Conservation (phyloP, 1,140 invertebrate species). For the Potamilus streckersoni region DNA sequence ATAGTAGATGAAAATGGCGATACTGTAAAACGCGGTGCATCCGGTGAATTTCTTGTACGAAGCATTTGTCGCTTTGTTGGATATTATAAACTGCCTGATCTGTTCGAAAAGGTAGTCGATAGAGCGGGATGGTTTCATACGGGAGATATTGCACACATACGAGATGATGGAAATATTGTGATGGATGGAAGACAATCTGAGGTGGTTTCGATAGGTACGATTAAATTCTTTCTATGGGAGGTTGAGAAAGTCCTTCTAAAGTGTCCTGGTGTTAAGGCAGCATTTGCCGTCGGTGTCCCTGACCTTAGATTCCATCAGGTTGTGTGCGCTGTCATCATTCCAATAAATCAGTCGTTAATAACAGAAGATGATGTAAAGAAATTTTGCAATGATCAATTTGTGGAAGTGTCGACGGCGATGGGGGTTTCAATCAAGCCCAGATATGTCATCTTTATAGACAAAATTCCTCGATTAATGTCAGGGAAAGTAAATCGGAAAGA, state of each 20-base stretch:
- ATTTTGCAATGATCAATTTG: too few species aligned
- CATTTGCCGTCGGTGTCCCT: constrained; percentile 22
- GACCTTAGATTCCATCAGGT: constrained; percentile 9
- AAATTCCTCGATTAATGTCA: too few species aligned
- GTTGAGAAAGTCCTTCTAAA: constrained; percentile 11
- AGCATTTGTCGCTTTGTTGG: constrained; percentile 2
- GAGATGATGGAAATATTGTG: constrained; percentile 8
- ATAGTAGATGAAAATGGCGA: constrained; percentile 18
- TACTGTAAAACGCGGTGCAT: constrained; percentile 1
- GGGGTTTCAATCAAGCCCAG: too few species aligned
- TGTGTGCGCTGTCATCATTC: constrained; percentile 22
- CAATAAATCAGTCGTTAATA: not conserved
- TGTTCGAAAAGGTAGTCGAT: constrained; percentile 17
- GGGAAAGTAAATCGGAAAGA: too few species aligned
- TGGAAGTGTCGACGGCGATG: too few species aligned
- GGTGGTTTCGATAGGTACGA: constrained; percentile 8
- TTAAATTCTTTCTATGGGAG: constrained; percentile 17
- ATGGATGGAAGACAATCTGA: constrained; percentile 15
- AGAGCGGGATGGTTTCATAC: constrained; percentile 27
- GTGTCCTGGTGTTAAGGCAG: not conserved
- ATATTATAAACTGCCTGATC: not conserved
- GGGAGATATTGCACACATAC: constrained; percentile 15
- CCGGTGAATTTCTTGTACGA: constrained; percentile 24
- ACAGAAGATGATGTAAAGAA: not conserved
- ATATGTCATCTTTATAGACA: too few species aligned